phyloP scores from a whole-genome alignment of 2,888 invertebrate species.

The Heliconius hortense region DNA sequence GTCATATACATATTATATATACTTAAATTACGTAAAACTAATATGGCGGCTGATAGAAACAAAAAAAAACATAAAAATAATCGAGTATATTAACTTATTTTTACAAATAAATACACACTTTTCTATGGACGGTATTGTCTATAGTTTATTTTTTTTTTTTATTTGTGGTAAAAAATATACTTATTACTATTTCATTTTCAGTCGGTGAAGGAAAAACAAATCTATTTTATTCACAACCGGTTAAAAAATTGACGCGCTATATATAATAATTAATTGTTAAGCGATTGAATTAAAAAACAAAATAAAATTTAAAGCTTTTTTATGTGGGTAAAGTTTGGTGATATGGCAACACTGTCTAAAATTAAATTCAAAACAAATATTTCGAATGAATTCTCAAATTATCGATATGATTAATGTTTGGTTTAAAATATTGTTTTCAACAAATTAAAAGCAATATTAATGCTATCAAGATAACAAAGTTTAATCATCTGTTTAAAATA shows the following conservation, averaged over 20 bases:
- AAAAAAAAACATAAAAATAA: conserved; percentile 57
- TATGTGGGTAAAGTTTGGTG: conserved; percentile 3
- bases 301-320: conserved; percentile 34
- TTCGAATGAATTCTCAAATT: no score
- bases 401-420: no score
- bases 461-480: neutral
- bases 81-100: conserved; percentile 60
- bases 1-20: conserved; percentile 39
- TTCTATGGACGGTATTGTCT: conserved; percentile 77
- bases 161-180: conserved; percentile 67
- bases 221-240: conserved; percentile 62
- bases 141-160: conserved; percentile 52
- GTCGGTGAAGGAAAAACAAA: conserved; percentile 53
- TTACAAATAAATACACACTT: conserved; percentile 73
- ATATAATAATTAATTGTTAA: conserved; percentile 32
- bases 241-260: conserved; percentile 57
- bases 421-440: no score
- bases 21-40: conserved; percentile 55
- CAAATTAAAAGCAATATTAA: no score
- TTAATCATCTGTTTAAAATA: neutral
- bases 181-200: conserved; percentile 67
- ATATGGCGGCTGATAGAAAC: conserved; percentile 68
- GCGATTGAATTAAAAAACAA: neutral
- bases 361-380: neutral
- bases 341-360: conserved; percentile 42